phyloP scores from a whole-genome alignment of 2,888 invertebrate species.

The Drosophila pegasa region DNA sequence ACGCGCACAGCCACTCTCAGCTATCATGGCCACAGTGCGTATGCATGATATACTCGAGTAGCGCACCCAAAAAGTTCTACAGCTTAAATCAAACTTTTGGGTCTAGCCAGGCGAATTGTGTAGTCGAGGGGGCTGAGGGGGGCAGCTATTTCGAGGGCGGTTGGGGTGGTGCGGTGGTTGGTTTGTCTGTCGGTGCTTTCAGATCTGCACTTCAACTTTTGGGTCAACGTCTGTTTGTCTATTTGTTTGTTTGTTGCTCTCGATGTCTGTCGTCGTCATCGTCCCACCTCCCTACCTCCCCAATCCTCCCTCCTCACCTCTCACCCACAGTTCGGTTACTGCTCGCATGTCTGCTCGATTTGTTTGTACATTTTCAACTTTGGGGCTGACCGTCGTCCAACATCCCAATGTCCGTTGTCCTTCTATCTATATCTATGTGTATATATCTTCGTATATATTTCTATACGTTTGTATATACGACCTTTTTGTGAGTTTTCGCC shows the following conservation, averaged over 20 bases:
- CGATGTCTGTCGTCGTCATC: conserved; percentile 57
- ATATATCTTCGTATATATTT: not conserved
- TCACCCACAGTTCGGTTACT: conserved; percentile 13
- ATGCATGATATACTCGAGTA: conserved; percentile 74
- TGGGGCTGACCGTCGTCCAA: conserved; percentile 70
- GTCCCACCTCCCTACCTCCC: not conserved
- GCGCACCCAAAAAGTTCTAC: conserved; percentile 73
- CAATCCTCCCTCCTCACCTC: not conserved
- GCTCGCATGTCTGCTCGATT: conserved; percentile 77
- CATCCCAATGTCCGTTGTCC: conserved; percentile 47
- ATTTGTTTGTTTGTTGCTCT: conserved; percentile 80
- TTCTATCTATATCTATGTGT: conserved; percentile 32
- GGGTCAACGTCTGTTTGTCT: conserved; percentile 81
- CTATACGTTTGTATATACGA: conserved; percentile 44
- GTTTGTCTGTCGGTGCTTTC: conserved; percentile 59
- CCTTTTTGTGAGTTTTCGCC: conserved; percentile 77
- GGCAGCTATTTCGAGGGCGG: not conserved
- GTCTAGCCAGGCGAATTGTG: conserved; percentile 4
- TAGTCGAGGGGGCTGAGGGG: not conserved
- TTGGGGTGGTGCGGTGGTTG: conserved; percentile 7
- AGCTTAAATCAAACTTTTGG: conserved; percentile 76
- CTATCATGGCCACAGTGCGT: conserved; percentile 73
- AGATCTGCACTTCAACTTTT: conserved; percentile 80
- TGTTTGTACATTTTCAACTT: conserved; percentile 77
- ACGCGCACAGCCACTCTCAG: conserved; percentile 38